phyloP scores from a whole-genome alignment of 2,113 vertebrate species.

The Boulengeromyrus knoepffleri region DNA sequence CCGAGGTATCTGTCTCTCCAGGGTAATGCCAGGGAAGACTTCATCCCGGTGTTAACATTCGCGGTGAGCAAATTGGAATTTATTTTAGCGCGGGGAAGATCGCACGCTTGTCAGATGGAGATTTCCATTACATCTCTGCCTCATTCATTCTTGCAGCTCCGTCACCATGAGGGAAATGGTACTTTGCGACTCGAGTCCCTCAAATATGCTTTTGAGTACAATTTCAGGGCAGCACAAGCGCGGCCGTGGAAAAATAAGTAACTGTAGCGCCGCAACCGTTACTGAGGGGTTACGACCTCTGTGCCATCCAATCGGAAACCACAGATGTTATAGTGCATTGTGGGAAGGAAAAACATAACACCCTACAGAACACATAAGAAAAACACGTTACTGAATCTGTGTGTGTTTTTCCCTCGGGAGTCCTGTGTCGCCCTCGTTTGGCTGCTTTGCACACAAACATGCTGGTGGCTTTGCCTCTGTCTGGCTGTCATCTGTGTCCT shows the following conservation, averaged over 20 bases:
- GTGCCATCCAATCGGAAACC: neutral
- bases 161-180: slow-evolving; percentile 34
- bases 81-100: slow-evolving; percentile 56
- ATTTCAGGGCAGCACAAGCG: neutral
- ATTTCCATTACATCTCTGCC: slow-evolving; percentile 61
- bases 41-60: slow-evolving; percentile 56
- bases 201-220: slow-evolving; percentile 30
- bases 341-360: neutral
- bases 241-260: neutral
- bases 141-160: slow-evolving; percentile 51
- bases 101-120: slow-evolving; percentile 56
- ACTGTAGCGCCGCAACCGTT: neutral
- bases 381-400: neutral
- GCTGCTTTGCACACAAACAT: neutral
- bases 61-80: slow-evolving; percentile 53
- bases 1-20: slow-evolving; percentile 62
- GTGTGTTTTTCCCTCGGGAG: neutral
- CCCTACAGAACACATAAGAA: neutral
- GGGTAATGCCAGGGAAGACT: slow-evolving; percentile 62
- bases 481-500: neutral
- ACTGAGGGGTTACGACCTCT: neutral
- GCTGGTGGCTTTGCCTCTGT: neutral
- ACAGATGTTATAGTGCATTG: neutral
- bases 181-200: slow-evolving; percentile 29
- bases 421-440: neutral